Conservation (phyloP, 2,888 invertebrate genomes). For the Melanophora roralis region DNA sequence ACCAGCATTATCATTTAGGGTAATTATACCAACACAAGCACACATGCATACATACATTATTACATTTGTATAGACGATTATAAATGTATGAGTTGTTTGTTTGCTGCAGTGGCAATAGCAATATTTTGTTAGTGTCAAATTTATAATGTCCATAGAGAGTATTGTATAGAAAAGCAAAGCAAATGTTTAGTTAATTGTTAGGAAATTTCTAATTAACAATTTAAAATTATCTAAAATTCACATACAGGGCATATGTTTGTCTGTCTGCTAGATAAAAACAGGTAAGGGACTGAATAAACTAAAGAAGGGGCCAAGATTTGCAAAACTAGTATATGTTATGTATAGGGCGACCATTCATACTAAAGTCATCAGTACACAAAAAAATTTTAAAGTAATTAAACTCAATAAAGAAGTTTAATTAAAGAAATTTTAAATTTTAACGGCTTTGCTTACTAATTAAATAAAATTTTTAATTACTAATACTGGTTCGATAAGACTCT, state of each 20-base stretch:
- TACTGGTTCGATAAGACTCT: too few species aligned
- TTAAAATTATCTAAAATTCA: constrained; percentile 56
- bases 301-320: neutral
- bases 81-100: neutral
- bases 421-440: too few species aligned
- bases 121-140: constrained; percentile 57
- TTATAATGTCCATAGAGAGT: constrained; percentile 52
- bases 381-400: too few species aligned
- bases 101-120: constrained; percentile 10
- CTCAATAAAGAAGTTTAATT: too few species aligned
- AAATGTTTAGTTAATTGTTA: constrained; percentile 62
- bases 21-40: constrained; percentile 6
- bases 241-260: constrained; percentile 8
- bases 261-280: neutral
- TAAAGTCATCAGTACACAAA: too few species aligned
- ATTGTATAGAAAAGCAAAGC: constrained; percentile 29
- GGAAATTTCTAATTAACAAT: constrained; percentile 62
- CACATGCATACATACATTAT: neutral
- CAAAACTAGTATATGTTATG: too few species aligned
- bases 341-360: too few species aligned
- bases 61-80: neutral
- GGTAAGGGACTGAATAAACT: neutral
- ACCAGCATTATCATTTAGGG: constrained; percentile 30
- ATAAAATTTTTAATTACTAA: too few species aligned
- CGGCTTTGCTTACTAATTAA: too few species aligned